Base-by-base conservation (phyloP, 2,113 vertebrate species). In the Mesocricetus auratus region DNA sequence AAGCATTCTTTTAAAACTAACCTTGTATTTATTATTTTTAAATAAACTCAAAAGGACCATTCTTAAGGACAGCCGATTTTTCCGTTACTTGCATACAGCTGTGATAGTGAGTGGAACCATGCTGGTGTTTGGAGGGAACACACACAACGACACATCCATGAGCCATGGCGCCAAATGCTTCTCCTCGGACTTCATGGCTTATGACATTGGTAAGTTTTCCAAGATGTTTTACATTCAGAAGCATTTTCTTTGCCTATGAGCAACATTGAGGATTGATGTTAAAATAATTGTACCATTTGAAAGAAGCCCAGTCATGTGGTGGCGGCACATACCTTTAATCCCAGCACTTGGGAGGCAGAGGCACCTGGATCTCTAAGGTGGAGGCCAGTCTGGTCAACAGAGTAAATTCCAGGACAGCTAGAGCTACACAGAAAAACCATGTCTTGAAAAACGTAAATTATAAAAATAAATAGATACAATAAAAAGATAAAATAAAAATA, bases 61-160 rank as follows among this genome's bases (percentile, higher is more conserved):
- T 93, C 98, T 99, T 83, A 99, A 99, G 97, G 99, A 99, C 98
- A 99, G 99, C 71, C 98, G 98, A 19, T 99, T 99, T 96, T 99
- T 99, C 98, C 99, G 99, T 9, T 99, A 99, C 97, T 98, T 99
- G 97, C 99, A 99, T 98, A 99, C 99, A 0, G 99, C 99, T 1
- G 99, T 99, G 97, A 99, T 99, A 0, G 97, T 99, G 96, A 99
- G 99, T 24, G 99, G 99, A 12, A 98, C 99, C 91, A 99, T 99
- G 99, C 98, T 99, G 98, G 99, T 99, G 91, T 99, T 99, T 50
- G 99, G 99, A 45, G 99, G 99, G 8, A 99, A 99, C 98, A 99
- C 99, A 0, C 99, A 99, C 99, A 99, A 99, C 0, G 99, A 99
- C 98, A 99, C 99, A 0, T 99, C 99, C 39, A 99, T 99, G 99